Evolutionary conservation across 2,888 invertebrate species (phyloP).

Genomic region (Agelastica alni): DNA sequence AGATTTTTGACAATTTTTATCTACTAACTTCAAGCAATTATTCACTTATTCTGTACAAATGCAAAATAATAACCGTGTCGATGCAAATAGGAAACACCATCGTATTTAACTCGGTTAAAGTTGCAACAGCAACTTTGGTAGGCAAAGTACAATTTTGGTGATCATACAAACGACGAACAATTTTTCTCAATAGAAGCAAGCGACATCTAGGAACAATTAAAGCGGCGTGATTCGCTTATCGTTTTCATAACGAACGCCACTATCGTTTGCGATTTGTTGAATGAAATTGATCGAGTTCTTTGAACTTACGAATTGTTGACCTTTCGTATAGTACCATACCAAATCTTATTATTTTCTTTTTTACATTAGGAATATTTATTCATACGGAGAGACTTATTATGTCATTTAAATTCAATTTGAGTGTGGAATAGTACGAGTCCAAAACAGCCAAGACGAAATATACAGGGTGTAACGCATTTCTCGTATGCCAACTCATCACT

Average conservation of each 20-base stretch:
- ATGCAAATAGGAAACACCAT: no score
- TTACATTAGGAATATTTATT: constrained; percentile 9
- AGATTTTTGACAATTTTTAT: no score
- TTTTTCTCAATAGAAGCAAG: constrained; percentile 16
- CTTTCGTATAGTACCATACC: neutral
- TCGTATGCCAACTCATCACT: no score
- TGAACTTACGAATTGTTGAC: constrained; percentile 19
- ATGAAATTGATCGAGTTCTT: constrained; percentile 19
- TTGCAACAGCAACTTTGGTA: no score
- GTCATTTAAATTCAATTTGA: constrained; percentile 5
- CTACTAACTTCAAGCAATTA: no score
- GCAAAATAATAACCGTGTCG: no score
- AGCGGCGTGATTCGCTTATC: constrained; percentile 16
- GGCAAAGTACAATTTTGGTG: no score
- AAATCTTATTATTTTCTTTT: no score
- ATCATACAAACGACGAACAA: constrained; percentile 17
- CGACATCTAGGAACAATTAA: constrained; percentile 14
- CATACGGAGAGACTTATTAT: constrained; percentile 5
- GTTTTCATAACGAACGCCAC: constrained; percentile 21
- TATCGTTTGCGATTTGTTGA: constrained; percentile 16
- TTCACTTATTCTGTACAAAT: no score
- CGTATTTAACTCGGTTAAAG: no score
- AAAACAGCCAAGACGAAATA: neutral
- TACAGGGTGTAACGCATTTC: neutral
- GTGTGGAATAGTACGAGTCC: neutral